Percentiles rank a stretch among this genome's conserved stretches.
phyloP scores from a whole-genome alignment of 2,113 vertebrate species.

The Alexandromys fortis region DNA sequence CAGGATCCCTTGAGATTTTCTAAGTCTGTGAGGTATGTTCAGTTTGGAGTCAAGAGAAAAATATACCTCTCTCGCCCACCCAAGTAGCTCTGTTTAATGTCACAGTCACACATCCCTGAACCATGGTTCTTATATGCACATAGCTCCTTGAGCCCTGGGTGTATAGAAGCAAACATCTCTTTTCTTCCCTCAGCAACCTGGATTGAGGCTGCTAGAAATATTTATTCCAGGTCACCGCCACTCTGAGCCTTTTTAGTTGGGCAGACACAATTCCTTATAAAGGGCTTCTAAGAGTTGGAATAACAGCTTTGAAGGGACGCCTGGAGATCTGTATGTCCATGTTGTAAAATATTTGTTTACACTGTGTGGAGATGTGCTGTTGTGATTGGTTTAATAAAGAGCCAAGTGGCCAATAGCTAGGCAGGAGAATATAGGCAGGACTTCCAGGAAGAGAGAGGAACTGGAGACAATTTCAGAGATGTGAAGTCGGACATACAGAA shows the following conservation, averaged over 20 bases:
- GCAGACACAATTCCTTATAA: background rate
- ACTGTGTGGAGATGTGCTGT: background rate
- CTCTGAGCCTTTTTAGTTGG: background rate
- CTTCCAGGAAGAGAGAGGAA: background rate
- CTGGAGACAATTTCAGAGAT: background rate
- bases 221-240: background rate
- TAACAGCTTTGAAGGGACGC: too few species aligned
- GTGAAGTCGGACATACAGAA: background rate
- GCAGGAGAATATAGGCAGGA: background rate
- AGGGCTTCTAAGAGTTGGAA: background rate
- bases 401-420: background rate
- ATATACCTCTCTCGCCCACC: too few species aligned
- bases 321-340: background rate
- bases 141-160: background rate
- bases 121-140: background rate
- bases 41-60: background rate
- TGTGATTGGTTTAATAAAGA: background rate
- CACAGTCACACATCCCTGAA: background rate
- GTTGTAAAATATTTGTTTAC: background rate
- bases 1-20: background rate
- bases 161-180: background rate
- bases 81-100: background rate
- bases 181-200: background rate
- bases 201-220: background rate
- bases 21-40: background rate